Evolutionary conservation across 1,140 invertebrate genomes (phyloP).

Genomic region (Hormaphis cornu): DNA sequence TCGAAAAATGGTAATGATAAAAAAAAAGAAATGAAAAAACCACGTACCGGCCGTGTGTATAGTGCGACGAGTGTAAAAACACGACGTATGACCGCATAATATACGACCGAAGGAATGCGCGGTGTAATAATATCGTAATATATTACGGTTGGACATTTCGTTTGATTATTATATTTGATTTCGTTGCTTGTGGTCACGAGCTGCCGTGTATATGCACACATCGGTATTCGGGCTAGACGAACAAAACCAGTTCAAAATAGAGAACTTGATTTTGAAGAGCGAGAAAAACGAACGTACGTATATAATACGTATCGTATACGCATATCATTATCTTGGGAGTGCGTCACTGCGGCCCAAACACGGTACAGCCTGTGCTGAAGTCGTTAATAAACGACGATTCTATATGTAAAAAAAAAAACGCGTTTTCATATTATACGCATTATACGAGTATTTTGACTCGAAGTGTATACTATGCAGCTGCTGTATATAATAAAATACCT

Average conservation of each 20-base stretch:
- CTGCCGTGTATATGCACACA: neutral
- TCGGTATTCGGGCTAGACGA: constrained; percentile 11
- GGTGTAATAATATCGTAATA: no score
- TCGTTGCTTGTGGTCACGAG: constrained; percentile 17
- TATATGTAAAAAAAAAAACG: no score
- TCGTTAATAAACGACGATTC: no score
- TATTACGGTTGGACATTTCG: constrained; percentile 7
- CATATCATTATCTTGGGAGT: no score
- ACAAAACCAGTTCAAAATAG: constrained; percentile 20
- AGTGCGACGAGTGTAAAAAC: neutral
- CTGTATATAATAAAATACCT: no score
- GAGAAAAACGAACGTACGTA: neutral
- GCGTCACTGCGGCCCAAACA: no score
- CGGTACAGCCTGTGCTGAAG: no score
- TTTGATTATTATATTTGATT: constrained; percentile 4
- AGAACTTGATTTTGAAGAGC: neutral
- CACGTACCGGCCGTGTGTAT: neutral
- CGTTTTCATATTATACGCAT: no score
- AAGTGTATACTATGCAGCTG: no score
- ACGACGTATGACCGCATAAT: neutral
- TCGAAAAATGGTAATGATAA: constrained; percentile 6
- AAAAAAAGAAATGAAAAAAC: neutral
- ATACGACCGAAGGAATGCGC: constrained; percentile 5
- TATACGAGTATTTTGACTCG: no score
- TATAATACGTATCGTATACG: no score